Conservation (phyloP, 2,113 vertebrate genomes). For the Varanus komodoensis region DNA sequence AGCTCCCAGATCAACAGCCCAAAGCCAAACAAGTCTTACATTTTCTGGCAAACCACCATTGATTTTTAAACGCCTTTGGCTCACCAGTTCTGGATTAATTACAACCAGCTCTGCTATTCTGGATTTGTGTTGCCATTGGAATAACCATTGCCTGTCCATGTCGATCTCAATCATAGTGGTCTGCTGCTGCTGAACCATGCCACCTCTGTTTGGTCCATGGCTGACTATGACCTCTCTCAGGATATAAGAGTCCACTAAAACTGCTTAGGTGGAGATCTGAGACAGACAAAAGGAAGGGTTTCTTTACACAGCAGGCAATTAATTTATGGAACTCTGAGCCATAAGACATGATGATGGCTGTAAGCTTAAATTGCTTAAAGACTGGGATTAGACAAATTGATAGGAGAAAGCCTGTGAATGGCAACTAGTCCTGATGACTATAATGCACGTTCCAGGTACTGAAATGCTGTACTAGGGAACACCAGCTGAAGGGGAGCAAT, state of each 20-base stretch:
- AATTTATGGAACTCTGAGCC: neutral
- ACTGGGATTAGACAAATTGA: neutral
- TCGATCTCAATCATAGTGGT: neutral
- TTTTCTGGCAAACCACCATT: neutral
- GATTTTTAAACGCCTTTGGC: neutral
- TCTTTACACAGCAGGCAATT: neutral
- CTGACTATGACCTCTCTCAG: neutral
- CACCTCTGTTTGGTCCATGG: neutral
- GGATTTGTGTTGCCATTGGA: neutral
- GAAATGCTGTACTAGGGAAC: neutral
- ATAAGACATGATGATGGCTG: neutral
- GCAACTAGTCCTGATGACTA: neutral
- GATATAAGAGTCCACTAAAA: neutral
- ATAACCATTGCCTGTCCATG: neutral
- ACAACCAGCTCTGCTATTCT: neutral
- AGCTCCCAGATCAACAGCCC: neutral
- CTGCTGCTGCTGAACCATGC: neutral
- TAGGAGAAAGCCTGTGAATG: neutral
- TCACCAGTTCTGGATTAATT: neutral
- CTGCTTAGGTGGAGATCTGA: neutral
- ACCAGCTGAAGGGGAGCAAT: neutral
- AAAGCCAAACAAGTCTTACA: neutral
- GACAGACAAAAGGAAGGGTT: neutral
- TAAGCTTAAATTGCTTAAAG: neutral
- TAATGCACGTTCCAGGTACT: neutral